Conservation (phyloP, 1,140 invertebrate species). For the Sweltsa coloradensis region DNA sequence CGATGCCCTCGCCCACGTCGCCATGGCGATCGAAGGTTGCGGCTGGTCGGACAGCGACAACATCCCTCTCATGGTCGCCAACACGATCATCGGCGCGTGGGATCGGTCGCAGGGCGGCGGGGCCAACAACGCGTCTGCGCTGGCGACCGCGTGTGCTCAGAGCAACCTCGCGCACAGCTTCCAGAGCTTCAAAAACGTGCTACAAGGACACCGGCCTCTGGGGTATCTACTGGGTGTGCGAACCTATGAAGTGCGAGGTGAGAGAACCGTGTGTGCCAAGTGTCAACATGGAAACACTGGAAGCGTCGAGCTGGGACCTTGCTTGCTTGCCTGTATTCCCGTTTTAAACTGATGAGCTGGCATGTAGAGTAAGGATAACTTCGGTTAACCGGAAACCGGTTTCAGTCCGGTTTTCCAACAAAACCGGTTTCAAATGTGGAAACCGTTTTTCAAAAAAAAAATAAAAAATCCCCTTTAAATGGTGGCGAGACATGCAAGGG, state of each 20-base stretch:
- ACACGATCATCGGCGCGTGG: slow-evolving; percentile 83
- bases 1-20: slow-evolving; percentile 91
- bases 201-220: slow-evolving; percentile 99
- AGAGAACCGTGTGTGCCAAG: background rate
- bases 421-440: too few relatives aligned
- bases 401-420: too few relatives aligned
- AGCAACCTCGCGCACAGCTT: slow-evolving; percentile 79
- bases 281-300: background rate
- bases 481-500: too few relatives aligned
- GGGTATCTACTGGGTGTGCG: slow-evolving; percentile 92
- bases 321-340: background rate
- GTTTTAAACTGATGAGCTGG: background rate
- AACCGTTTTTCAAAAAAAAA: too few relatives aligned
- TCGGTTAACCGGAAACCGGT: too few relatives aligned
- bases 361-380: background rate
- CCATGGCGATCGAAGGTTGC: slow-evolving; percentile 84
- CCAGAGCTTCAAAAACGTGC: slow-evolving; percentile 97
- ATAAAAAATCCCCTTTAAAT: too few relatives aligned
- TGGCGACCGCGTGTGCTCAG: slow-evolving; percentile 61
- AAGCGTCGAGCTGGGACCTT: too few relatives aligned
- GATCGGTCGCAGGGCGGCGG: slow-evolving; percentile 85
- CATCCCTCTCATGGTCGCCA: slow-evolving; percentile 96
- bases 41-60: slow-evolving; percentile 96
- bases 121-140: slow-evolving; percentile 67
- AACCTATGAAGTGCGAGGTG: slow-evolving; percentile 61